Conservation (phyloP, 2,113 vertebrate species). For the Sceloporus tristichus region DNA sequence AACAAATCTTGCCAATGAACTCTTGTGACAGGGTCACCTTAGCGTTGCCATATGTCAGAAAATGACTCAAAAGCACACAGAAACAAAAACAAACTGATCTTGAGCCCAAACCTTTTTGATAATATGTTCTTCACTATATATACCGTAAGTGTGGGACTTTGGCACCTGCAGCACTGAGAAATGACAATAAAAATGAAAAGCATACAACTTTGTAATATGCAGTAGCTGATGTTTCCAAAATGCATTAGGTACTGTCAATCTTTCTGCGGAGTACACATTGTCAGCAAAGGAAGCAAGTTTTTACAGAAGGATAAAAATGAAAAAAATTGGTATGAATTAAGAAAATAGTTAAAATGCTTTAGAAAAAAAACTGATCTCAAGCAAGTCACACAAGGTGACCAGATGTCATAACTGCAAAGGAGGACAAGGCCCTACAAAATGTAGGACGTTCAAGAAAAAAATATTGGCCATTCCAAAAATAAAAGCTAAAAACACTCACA, state of each 20-base stretch:
- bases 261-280: background rate
- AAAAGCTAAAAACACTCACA: too few relatives aligned
- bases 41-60: too few relatives aligned
- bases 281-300: background rate
- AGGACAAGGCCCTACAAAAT: too few relatives aligned
- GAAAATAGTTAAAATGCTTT: conserved; percentile 13
- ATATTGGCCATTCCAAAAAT: too few relatives aligned
- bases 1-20: too few relatives aligned
- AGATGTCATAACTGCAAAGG: too few relatives aligned
- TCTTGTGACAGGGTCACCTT: too few relatives aligned
- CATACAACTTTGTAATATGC: background rate
- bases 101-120: background rate
- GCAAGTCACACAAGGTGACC: too few relatives aligned
- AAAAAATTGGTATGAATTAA: background rate
- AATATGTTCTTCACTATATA: background rate
- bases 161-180: background rate
- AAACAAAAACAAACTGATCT: too few relatives aligned
- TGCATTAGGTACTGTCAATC: fast-evolving
- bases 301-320: background rate
- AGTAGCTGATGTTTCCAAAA: background rate
- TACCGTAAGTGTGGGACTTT: background rate
- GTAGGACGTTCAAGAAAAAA: too few relatives aligned
- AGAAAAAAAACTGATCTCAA: background rate
- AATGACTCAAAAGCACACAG: too few relatives aligned
- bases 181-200: background rate